Base-by-base conservation (phyloP, 2,888 invertebrate genomes). In the Antheraea assamensis region DNA sequence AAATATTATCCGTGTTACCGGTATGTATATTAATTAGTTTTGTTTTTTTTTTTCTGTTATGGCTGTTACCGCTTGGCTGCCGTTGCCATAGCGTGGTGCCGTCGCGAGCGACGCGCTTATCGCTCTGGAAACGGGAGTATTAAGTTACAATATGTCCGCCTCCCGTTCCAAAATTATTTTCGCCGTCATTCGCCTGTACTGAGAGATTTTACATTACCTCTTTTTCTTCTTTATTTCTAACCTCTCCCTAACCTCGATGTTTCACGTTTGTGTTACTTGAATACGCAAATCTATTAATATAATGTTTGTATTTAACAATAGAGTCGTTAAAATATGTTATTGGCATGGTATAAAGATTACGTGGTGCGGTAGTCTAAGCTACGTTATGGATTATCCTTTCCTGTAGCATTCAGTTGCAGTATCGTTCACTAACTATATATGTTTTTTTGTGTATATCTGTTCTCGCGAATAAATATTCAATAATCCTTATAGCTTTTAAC, bases 91-190 rank as follows among this genome's bases (percentile, higher is more conserved):
- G 82, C 81, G 8, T 4, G 68, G 2, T 35, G 68, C 35, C 35
- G 21, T 68, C n/a, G 10, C 61, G 79, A 82, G 81, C 82, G 80
- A 75, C 78, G 82, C 82, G 83, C 83, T 83, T 86, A 82, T 85
- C 88, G 88, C 88, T 87, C 89, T 91, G 91, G 90, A 91, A 81
- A 84, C 84, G 85, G 79, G 85, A 85, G 92, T 92, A 88, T 94
- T 89, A 88, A 90, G 90, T 94, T 94, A 87, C 93, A 94, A 90
- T 84, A 91, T 91, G 92, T 92, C 92, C 85, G 92, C 91, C 89
- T 85, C 87, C 80, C 85, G 90, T 88, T 91, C 90, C 90, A 90
- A 90, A 90, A 90, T 86, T 85, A 86, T 88, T 87, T 87, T 85
- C 80, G 80, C 81, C 86, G 88, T 88, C 88, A 87, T 86, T 86